Percentiles rank a stretch among this genome's conserved stretches.
These are phyloP conservation scores for Trachymyrmex septentrionalis DNA, from an alignment of 1,140 invertebrate species.

Conservation along the genomic window DNA sequence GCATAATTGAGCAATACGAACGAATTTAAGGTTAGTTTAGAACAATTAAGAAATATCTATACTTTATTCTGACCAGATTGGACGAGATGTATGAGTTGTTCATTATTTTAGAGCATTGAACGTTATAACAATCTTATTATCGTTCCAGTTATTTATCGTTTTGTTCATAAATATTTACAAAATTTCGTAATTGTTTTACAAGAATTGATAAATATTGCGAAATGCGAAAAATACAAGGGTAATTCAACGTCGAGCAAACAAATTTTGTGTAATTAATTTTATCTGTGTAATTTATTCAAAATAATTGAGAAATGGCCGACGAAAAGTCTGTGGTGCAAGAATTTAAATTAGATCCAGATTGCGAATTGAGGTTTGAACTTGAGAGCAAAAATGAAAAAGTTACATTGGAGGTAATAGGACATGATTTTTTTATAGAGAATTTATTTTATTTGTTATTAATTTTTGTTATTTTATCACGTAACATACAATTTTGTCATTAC, in stretches of 20 bases:
- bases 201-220: not conserved
- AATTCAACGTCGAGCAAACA: not conserved
- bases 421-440: not conserved
- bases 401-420: slow-evolving; percentile 90
- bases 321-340: slow-evolving; percentile 88
- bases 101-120: too few species aligned
- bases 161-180: slow-evolving; percentile 1
- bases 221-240: not conserved
- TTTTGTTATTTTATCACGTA: slow-evolving; percentile 2
- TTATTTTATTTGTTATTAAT: slow-evolving; percentile 15
- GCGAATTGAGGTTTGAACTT: slow-evolving; percentile 97
- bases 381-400: slow-evolving; percentile 96
- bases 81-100: too few species aligned
- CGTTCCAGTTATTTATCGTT: not conserved
- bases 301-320: slow-evolving; percentile 77
- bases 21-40: too few species aligned
- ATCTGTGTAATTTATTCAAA: not conserved
- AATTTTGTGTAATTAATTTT: slow-evolving; percentile 10
- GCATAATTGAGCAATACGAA: too few species aligned
- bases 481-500: slow-evolving; percentile 60
- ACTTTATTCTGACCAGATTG: too few species aligned
- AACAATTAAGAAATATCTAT: too few species aligned
- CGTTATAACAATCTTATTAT: not conserved
- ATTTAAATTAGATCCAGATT: slow-evolving; percentile 95
- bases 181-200: not conserved